Percentiles rank a stretch among this genome's conserved stretches.
Conservation (phyloP, 2,797 vertebrate species). For the Distichodus sexfasciatus region DNA sequence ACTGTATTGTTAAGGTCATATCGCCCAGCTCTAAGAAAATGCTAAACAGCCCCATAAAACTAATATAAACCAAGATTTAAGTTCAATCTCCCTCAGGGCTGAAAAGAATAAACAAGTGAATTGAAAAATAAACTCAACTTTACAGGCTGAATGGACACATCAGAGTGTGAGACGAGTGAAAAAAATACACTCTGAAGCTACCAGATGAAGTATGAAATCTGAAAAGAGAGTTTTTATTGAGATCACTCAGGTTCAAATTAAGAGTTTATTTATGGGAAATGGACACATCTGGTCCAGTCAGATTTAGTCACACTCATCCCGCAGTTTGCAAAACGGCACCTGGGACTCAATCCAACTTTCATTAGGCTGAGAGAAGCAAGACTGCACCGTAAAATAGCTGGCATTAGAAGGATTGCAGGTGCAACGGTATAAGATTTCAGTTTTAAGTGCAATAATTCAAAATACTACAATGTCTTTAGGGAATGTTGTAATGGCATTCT, state of each 20-base stretch:
- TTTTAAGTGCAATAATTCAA: not conserved
- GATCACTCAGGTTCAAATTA: not conserved
- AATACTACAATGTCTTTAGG: too few relatives aligned
- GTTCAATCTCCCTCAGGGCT: not conserved
- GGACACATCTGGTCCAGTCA: too few relatives aligned
- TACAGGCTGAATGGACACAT: not conserved
- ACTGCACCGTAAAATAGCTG: too few relatives aligned
- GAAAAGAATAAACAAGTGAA: not conserved
- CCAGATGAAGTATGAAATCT: not conserved
- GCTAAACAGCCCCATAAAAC: not conserved
- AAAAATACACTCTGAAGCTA: not conserved
- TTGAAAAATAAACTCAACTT: not conserved
- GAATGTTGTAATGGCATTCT: not conserved
- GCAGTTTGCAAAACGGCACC: too few relatives aligned
- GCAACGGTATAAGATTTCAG: not conserved
- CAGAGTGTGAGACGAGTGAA: not conserved
- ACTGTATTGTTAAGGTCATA: too few relatives aligned
- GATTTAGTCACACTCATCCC: too few relatives aligned
- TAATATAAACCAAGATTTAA: constrained; percentile 3
- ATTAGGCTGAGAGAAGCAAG: too few relatives aligned
- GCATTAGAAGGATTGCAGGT: too few relatives aligned
- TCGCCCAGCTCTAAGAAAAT: too few relatives aligned
- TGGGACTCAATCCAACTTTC: too few relatives aligned
- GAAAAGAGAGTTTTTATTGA: not conserved
- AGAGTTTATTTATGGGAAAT: too few relatives aligned